Evolutionary conservation across 2,888 invertebrate species (phyloP), one percentile per base, ranked within the genome.

Genomic region (Nomada flava): DNA sequence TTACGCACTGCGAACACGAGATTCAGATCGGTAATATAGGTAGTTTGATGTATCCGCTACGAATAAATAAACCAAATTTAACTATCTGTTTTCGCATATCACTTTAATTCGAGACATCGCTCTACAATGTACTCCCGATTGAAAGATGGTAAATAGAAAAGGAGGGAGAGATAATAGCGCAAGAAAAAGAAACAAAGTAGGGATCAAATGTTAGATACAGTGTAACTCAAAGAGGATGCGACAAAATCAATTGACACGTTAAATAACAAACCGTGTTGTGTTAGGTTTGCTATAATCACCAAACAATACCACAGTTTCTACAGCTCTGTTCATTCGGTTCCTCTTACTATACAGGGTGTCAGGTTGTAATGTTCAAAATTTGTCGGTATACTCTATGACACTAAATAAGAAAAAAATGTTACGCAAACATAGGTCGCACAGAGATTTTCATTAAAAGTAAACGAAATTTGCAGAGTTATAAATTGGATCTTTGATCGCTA

Each of bases 221-320:
- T 53, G 83, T 82, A 73, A 73, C 70, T 77, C 79, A 76, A 84
- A 89, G 90, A 87, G 84, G 87, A 89, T 85, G 90, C 91, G 90
- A 91, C 91, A 91, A 91, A 91, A 92, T 92, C 91, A 92, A 92
- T 91, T 93, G 92, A 92, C 92, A 92, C 91, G 92, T 92, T 93
- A 92, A 93, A 93, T 91, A 93, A 93, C 92, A 93, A 91, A 85
- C 87, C 52, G 81, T 93, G 92, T 93, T 93, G 86, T 93, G 91
- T 92, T 92, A 92, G 93, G 93, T 93, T 92, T 92, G 92, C 91
- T 91, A 92, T 92, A 92, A 92, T 92, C 93, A 93, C 90, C 92
- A 93, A 93, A 93, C 91, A 93, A 92, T 90, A 86, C 85, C 62
- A 75, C 70, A 68, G 84, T 76, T 76, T 75, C 74, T 83, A 79